Conservation (phyloP, 1,140 invertebrate species). For the Daktulosphaira vitifoliae region DNA sequence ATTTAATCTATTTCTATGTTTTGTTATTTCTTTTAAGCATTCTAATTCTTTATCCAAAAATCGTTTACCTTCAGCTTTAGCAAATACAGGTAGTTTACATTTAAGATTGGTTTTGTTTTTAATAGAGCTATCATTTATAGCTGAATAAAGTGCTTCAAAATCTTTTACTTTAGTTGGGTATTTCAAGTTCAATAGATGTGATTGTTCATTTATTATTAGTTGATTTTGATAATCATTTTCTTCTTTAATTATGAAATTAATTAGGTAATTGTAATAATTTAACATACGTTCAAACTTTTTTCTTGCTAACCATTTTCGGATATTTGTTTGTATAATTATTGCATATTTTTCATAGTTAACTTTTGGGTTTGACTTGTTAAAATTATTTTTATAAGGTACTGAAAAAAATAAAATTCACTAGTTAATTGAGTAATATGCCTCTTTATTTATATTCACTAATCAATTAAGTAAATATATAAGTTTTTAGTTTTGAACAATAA, state of each 20-base stretch:
- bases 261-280: background rate
- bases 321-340: background rate
- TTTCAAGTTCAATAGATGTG: background rate
- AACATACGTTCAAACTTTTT: background rate
- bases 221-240: background rate
- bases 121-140: background rate
- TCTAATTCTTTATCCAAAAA: background rate
- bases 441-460: too few relatives aligned
- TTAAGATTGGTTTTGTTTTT: background rate
- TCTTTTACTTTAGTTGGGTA: background rate
- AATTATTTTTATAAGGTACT: too few relatives aligned
- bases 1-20: background rate
- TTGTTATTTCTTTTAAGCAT: conserved; percentile 12
- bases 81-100: background rate
- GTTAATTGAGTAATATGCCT: too few relatives aligned
- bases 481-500: too few relatives aligned
- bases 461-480: too few relatives aligned
- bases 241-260: background rate
- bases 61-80: background rate
- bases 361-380: background rate
- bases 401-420: too few relatives aligned
- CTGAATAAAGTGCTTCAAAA: conserved; percentile 21
- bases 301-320: background rate
- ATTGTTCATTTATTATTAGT: background rate
- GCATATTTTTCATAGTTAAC: background rate